These are phyloP conservation scores for Catalaphyllia jardinei DNA, from an alignment of 64 coral and sea anemone species.

Conservation along the genomic window DNA sequence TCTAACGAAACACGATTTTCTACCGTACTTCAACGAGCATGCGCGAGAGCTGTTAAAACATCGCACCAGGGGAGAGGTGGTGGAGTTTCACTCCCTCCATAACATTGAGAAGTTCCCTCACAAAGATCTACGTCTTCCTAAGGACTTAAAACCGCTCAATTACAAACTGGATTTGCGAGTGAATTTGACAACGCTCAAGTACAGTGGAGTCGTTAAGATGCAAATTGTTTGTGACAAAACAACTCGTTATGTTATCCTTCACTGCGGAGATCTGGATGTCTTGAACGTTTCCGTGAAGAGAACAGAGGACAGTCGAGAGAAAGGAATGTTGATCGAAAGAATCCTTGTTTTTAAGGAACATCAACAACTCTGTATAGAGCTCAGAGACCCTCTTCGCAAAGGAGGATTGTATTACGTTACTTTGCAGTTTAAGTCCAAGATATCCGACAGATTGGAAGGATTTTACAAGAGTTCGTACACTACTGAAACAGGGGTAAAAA, in stretches of 20 bases:
- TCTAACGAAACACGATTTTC: not conserved
- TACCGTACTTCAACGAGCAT: not conserved
- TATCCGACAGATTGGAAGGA: slow-evolving; percentile 59
- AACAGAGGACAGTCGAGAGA: not conserved
- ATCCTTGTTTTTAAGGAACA: slow-evolving; percentile 16
- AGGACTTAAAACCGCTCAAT: slow-evolving; percentile 24
- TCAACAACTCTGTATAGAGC: slow-evolving; percentile 56
- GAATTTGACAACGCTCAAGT: slow-evolving; percentile 54
- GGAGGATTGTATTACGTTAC: slow-evolving; percentile 36
- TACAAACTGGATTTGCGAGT: slow-evolving; percentile 54
- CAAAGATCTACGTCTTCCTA: slow-evolving; percentile 22
- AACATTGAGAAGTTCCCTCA: slow-evolving; percentile 39
- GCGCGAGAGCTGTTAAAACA: slow-evolving; percentile 28
- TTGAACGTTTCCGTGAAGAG: slow-evolving; percentile 1
- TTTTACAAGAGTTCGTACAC: slow-evolving; percentile 60
- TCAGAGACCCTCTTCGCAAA: not conserved
- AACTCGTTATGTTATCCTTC: slow-evolving; percentile 51
- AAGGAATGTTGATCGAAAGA: not conserved
- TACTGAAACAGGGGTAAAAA: slow-evolving; percentile 13
- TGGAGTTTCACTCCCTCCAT: slow-evolving; percentile 26
- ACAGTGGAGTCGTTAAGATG: slow-evolving; percentile 34
- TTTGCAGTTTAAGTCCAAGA: slow-evolving; percentile 38
- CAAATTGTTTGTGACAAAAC: slow-evolving; percentile 23
- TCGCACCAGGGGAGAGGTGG: slow-evolving; percentile 7
- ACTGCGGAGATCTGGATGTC: slow-evolving; percentile 25